Evolutionary conservation across 2,888 invertebrate species (phyloP), one percentile per base, ranked within the genome.

Genomic region (Xylota segnis): DNA sequence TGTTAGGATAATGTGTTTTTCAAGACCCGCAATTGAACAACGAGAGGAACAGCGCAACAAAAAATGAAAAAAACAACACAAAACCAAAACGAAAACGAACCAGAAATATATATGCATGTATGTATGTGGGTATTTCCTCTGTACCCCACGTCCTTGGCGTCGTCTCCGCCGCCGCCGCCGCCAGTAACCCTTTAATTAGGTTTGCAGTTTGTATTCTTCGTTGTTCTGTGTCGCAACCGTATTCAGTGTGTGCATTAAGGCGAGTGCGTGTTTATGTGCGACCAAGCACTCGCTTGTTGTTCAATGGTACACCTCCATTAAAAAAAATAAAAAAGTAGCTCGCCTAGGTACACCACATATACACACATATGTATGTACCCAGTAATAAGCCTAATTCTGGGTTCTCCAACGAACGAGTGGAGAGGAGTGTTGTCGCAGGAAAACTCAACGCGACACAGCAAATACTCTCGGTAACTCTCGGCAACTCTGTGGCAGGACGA

Each of bases 231-330:
- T 71, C 75, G 75, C 76, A 52, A 29, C 66, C 66, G 54, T 65
- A 72, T 86, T 84, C 81, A 70, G 59, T 76, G 76, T 82, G 86
- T 86, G 86, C 86, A 86, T 84, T 81, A 86, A 72, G 68, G 86
- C 82, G 76, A 86, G 81, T 86, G 86, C 82, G 82, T 81, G 86
- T 86, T 86, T 86, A 82, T 86, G 86, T 82, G 84, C 81, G 84
- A 84, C 81, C 84, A 81, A 81, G 84, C 84, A 81, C 84, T 84
- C 75, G 75, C 81, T 66, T 71, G 61, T 50, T 50, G 43, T 71
- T 84, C 84, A 84, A 84, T 84, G 81, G 75, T 84, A 81, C 84
- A 84, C 84, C 86, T 86, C 82, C 86, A 82, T 86, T 86, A 86
- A 72, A 79, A 47, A 74, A 61, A 29, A 14, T 37, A 52, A 43